These are phyloP conservation scores for Patiria pectinifera DNA, from an alignment of 53 echinoderm and acorn worm genomes.

Conservation along the genomic window DNA sequence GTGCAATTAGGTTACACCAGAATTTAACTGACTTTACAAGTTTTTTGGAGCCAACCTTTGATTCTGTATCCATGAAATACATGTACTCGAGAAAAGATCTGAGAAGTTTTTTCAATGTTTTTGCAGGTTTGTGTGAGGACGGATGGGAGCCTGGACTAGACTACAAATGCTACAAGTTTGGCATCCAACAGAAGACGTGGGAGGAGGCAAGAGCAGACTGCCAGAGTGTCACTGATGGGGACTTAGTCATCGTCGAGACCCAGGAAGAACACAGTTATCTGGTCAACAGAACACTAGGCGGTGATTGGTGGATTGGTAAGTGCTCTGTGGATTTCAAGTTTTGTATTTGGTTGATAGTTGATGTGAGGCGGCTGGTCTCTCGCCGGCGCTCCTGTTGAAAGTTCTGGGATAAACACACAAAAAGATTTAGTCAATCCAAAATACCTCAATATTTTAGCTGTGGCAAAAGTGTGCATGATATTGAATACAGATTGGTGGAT, in stretches of 20 bases:
- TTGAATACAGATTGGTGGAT: too few species aligned
- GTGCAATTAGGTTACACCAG: too few species aligned
- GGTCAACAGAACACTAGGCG: slow-evolving; percentile 44
- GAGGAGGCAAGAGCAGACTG: slow-evolving; percentile 88
- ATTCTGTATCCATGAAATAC: too few species aligned
- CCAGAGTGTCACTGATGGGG: slow-evolving; percentile 74
- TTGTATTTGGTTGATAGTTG: not conserved
- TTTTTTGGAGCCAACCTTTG: too few species aligned
- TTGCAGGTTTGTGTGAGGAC: slow-evolving; percentile 76
- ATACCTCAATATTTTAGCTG: too few species aligned
- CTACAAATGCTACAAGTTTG: slow-evolving; percentile 86
- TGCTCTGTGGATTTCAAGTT: too few species aligned
- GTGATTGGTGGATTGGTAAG: slow-evolving; percentile 89
- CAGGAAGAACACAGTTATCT: slow-evolving; percentile 79
- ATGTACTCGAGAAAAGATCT: too few species aligned
- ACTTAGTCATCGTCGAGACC: slow-evolving; percentile 83
- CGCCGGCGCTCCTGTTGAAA: too few species aligned
- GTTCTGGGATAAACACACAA: too few species aligned
- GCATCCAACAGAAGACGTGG: slow-evolving; percentile 62
- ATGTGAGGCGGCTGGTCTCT: too few species aligned
- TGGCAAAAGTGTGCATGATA: not conserved
- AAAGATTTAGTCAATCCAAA: too few species aligned
- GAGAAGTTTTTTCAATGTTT: not conserved
- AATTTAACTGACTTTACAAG: too few species aligned
- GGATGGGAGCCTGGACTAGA: slow-evolving; percentile 82